Conservation (phyloP, 1,140 invertebrate genomes). For the Drosophila nigrodunni region DNA sequence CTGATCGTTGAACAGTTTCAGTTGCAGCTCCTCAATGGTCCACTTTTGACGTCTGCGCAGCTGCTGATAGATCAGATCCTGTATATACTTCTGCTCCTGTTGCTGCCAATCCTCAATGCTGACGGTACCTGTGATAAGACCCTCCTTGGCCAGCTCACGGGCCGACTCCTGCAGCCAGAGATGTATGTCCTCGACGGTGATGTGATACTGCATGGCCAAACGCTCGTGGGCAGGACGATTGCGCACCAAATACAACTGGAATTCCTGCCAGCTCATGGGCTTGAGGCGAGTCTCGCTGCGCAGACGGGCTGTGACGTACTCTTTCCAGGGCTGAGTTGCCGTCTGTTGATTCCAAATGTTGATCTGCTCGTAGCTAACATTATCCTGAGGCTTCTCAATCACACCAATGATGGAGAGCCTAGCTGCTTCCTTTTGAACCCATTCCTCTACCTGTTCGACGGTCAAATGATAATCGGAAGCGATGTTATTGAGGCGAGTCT, state of each 20-base stretch:
- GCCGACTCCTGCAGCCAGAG: slow-evolving; percentile 61
- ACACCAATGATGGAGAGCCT: slow-evolving; percentile 69
- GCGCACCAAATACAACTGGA: slow-evolving; percentile 62
- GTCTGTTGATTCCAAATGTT: slow-evolving; percentile 47
- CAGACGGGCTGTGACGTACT: slow-evolving; percentile 47
- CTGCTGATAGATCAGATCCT: slow-evolving; percentile 70
- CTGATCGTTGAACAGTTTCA: slow-evolving; percentile 61
- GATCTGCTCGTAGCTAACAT: slow-evolving; percentile 57
- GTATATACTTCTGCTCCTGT: slow-evolving; percentile 60
- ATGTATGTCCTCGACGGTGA: slow-evolving; percentile 74
- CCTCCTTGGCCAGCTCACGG: slow-evolving; percentile 47
- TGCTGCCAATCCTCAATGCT: slow-evolving; percentile 63
- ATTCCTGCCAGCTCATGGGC: slow-evolving; percentile 67
- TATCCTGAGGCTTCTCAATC: slow-evolving; percentile 64
- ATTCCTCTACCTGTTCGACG: slow-evolving; percentile 78
- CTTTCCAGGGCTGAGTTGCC: slow-evolving; percentile 57
- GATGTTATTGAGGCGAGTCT: slow-evolving; percentile 63
- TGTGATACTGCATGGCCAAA: slow-evolving; percentile 66
- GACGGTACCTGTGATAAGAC: slow-evolving; percentile 50
- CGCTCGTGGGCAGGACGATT: slow-evolving; percentile 61
- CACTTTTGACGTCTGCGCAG: slow-evolving; percentile 67
- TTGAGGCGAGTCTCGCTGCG: slow-evolving; percentile 52
- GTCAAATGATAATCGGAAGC: slow-evolving; percentile 77
- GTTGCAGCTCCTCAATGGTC: slow-evolving; percentile 71
- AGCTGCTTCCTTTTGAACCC: slow-evolving; percentile 76